These are phyloP conservation scores for Oceanites oceanicus DNA, from an alignment of 2,113 vertebrate species.

Conservation along the genomic window DNA sequence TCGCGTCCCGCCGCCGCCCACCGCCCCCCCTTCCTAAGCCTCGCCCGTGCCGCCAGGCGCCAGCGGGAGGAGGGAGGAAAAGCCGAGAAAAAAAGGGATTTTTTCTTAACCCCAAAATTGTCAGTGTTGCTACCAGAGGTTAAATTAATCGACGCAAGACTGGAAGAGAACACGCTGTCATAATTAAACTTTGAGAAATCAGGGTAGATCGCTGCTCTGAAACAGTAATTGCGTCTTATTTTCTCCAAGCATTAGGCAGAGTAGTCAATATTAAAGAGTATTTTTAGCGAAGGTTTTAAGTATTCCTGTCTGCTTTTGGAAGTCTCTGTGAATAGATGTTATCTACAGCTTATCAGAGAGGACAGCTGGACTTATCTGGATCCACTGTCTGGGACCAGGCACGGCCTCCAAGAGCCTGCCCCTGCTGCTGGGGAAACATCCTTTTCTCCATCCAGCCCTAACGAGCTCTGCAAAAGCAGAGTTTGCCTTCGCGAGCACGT, in stretches of 20 bases:
- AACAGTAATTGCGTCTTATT: background rate
- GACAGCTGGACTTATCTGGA: background rate
- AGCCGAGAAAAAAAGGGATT: rapidly evolving
- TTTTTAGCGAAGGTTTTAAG: slow-evolving; percentile 13
- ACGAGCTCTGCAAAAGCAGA: background rate
- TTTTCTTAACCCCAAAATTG: too few species aligned
- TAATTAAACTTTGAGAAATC: background rate
- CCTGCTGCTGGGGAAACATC: background rate
- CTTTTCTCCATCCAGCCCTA: background rate
- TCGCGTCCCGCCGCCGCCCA: background rate
- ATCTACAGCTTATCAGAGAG: background rate
- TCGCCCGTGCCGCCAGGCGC: background rate
- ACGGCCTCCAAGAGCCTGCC: background rate
- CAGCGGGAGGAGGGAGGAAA: too few species aligned
- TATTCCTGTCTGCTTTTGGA: background rate
- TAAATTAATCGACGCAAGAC: background rate
- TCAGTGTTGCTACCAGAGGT: background rate
- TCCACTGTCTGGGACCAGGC: background rate
- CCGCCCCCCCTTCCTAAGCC: background rate
- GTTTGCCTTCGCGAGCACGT: background rate
- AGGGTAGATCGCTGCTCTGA: background rate
- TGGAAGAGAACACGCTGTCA: rapidly evolving
- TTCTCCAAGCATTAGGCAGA: slow-evolving; percentile 2
- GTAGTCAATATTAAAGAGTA: background rate
- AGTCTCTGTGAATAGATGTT: background rate